Percentiles rank a stretch among this genome's conserved stretches.
phyloP scores from a whole-genome alignment of 2,888 invertebrate genomes.

The Acrobasis repandana region DNA sequence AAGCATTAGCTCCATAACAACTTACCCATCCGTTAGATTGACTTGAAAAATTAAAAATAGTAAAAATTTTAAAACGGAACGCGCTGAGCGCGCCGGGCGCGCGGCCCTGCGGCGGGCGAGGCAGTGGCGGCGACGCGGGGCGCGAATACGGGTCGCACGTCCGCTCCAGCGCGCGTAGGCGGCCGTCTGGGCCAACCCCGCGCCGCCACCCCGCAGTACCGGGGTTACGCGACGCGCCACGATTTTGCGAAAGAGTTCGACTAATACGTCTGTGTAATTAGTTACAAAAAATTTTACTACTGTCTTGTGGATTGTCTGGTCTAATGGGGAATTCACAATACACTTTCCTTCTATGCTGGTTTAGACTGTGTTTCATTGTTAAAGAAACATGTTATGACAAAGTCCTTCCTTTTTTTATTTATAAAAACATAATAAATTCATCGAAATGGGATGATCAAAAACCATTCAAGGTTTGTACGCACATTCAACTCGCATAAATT shows the following conservation, averaged over 20 bases:
- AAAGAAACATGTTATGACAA: too few relatives aligned
- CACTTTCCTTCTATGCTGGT: too few relatives aligned
- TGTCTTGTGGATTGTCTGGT: too few relatives aligned
- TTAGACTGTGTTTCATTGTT: too few relatives aligned
- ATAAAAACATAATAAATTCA: too few relatives aligned
- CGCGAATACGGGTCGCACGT: conserved; percentile 46
- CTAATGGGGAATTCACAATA: too few relatives aligned
- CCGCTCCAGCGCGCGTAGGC: conserved; percentile 73
- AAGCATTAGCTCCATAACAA: neutral
- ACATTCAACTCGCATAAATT: too few relatives aligned
- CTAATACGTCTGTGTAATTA: conserved; percentile 14
- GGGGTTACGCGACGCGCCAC: conserved; percentile 21
- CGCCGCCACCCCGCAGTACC: conserved; percentile 38
- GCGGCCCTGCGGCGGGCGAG: conserved; percentile 81
- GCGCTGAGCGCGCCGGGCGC: conserved; percentile 58
- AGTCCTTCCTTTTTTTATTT: too few relatives aligned
- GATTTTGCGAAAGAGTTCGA: conserved; percentile 4
- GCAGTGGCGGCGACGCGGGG: conserved; percentile 56
- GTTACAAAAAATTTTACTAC: neutral
- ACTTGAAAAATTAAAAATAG: conserved; percentile 42
- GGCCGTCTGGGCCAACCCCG: conserved; percentile 58
- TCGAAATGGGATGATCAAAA: too few relatives aligned
- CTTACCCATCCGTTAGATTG: conserved; percentile 42
- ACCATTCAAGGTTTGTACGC: too few relatives aligned
- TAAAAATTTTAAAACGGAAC: conserved; percentile 27